Conservation (phyloP, 1,140 invertebrate species). For the Aethina tumida region DNA sequence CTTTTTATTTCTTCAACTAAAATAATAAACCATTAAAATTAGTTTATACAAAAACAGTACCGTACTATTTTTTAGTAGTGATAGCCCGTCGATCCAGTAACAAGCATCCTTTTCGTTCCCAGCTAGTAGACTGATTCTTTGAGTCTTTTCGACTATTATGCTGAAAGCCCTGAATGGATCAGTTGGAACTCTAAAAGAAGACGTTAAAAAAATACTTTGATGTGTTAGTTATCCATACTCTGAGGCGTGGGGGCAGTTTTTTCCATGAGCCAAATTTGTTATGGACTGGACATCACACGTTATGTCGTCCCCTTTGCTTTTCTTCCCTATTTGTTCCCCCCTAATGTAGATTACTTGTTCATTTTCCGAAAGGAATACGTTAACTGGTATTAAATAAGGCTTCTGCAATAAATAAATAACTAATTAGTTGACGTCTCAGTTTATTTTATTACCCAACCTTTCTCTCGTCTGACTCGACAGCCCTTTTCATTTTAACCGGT, state of each 20-base stretch:
- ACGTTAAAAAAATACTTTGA: not conserved
- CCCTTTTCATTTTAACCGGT: too few relatives aligned
- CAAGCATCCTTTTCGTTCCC: slow-evolving; percentile 21
- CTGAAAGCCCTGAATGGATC: slow-evolving; percentile 17
- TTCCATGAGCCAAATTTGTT: slow-evolving; percentile 27
- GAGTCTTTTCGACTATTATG: slow-evolving; percentile 20
- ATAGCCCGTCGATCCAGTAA: slow-evolving; percentile 28
- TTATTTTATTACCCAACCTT: too few relatives aligned
- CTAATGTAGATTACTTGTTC: too few relatives aligned
- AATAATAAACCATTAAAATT: not conserved
- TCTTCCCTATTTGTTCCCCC: too few relatives aligned
- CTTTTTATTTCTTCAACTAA: slow-evolving; percentile 10
- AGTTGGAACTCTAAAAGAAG: slow-evolving; percentile 4
- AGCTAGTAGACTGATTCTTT: slow-evolving; percentile 23
- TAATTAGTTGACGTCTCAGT: too few relatives aligned
- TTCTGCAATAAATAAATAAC: too few relatives aligned
- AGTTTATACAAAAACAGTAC: too few relatives aligned
- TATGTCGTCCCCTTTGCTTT: too few relatives aligned
- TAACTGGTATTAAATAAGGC: too few relatives aligned
- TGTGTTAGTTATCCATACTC: slow-evolving; percentile 8
- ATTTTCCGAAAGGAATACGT: too few relatives aligned
- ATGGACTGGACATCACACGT: too few relatives aligned
- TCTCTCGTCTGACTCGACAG: too few relatives aligned
- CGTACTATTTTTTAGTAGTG: slow-evolving; percentile 21
- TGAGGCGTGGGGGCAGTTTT: slow-evolving; percentile 15